Evolutionary conservation across 2,797 vertebrate species (phyloP), one percentile per base, ranked within the genome.

Genomic region (Periparus ater): DNA sequence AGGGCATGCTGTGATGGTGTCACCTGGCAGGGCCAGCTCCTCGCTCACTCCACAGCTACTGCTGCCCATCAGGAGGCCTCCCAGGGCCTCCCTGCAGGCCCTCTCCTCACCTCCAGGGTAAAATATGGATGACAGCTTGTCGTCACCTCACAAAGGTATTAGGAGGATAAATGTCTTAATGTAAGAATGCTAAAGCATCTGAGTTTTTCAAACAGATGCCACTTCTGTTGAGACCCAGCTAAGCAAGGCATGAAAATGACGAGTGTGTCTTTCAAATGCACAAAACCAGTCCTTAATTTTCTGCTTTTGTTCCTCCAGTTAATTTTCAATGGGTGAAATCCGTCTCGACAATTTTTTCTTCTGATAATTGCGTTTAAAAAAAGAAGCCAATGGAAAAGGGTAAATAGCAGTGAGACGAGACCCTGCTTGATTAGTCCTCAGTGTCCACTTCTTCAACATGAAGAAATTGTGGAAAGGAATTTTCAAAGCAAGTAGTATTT

Each of bases 1-100:
- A 7, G 0, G 0, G 18, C 8, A 2, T 10, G 38, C 32, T 51
- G 55, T 32, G 55, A 7, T 2, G 13, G 18, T 26, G 57, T 22
- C 4, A 1, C 16, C 21, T 0, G 0, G 32, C 1, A 1, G 55
- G 44, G 44, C n/a, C 0, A 1, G 8, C 7, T 21, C 40, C 1
- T 40, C 13, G 7, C 40, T n/a, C 16, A 4, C 13, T 36, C 40
- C 26, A 42, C 51, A 81, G 74, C 40, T 27, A 1, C 21, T 25
- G 18, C 67, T 58, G 55, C 25, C 5, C 0, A 0, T 14, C 55
- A 67, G 14, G 30, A 48, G 15, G 16, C 22, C 16, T 79, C 30
- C 7, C 23, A 42, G 29, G 10, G 8, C 26, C 32, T 16, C 70
- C 48, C 63, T 30, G 26, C 20, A 48, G n/a, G 30, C 26, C 7